Conservation (phyloP, 1,140 invertebrate genomes). For the Drosophila lowei region DNA sequence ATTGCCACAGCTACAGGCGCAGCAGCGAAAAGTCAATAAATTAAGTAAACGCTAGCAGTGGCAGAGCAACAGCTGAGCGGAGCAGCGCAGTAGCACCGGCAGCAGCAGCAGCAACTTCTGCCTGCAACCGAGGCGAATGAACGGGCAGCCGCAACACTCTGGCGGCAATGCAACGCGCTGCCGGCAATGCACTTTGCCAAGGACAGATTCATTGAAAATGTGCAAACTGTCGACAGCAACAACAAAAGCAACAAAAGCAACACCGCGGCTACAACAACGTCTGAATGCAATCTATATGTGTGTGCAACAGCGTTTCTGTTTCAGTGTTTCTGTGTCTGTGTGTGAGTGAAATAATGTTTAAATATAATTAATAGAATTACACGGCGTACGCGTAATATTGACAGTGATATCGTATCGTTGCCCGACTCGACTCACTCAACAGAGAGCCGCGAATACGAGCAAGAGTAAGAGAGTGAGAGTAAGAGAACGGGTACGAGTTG, state of each 20-base stretch:
- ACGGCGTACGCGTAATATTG: conserved; percentile 72
- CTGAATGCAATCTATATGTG: background rate
- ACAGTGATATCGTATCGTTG: conserved; percentile 71
- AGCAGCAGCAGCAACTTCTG: conserved; percentile 28
- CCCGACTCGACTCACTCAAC: background rate
- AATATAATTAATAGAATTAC: conserved; percentile 70
- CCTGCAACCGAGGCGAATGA: conserved; percentile 53
- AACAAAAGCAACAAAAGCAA: no score
- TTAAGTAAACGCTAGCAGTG: conserved; percentile 55
- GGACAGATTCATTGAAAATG: conserved; percentile 82
- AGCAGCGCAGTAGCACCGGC: conserved; percentile 5
- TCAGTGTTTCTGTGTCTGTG: conserved; percentile 16
- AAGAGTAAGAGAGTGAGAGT: background rate
- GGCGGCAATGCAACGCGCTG: conserved; percentile 31
- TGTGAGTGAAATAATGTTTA: conserved; percentile 30
- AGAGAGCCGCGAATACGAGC: conserved; percentile 2
- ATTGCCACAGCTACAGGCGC: conserved; percentile 48
- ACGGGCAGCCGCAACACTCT: conserved; percentile 48
- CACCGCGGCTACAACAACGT: background rate
- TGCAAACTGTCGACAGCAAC: conserved; percentile 38
- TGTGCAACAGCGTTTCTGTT: background rate
- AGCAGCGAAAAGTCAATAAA: conserved; percentile 65
- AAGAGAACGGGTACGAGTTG: background rate
- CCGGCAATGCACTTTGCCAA: conserved; percentile 83
- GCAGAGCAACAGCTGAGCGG: conserved; percentile 5